Evolutionary conservation across 2,888 invertebrate species (phyloP).

Genomic region (Diabrotica balteata): DNA sequence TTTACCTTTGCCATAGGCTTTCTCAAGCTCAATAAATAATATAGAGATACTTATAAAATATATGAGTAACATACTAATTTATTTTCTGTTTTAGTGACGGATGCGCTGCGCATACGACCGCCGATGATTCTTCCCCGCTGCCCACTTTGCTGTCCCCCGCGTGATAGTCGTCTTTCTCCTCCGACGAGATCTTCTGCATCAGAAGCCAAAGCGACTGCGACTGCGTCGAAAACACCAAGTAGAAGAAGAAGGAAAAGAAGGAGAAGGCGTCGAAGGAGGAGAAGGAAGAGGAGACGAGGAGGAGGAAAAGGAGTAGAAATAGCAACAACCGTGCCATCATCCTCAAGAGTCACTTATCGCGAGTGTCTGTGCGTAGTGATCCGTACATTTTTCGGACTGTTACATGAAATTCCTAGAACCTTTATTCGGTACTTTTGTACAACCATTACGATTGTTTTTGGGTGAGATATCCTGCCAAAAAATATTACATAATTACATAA

Average conservation of each 20-base stretch:
- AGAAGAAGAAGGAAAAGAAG: slow-evolving; percentile 17
- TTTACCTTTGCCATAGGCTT: too few relatives aligned
- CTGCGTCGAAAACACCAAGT: slow-evolving; percentile 30
- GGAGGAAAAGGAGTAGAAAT: slow-evolving; percentile 7
- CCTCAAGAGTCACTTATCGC: slow-evolving; percentile 27
- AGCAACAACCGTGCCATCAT: slow-evolving; percentile 5
- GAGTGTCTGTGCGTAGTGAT: slow-evolving; percentile 60
- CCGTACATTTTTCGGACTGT: slow-evolving; percentile 59
- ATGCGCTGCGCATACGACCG: slow-evolving; percentile 66
- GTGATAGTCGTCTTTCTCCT: slow-evolving; percentile 41
- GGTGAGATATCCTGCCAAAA: slow-evolving; percentile 63
- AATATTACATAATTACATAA: slow-evolving; percentile 54
- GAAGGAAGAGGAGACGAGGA: slow-evolving; percentile 11
- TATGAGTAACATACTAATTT: background rate
- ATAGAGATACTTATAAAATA: too few relatives aligned
- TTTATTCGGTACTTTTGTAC: slow-evolving; percentile 59
- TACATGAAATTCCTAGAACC: slow-evolving; percentile 59
- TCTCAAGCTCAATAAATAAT: too few relatives aligned
- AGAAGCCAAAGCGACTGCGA: slow-evolving; percentile 31
- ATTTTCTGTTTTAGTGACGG: slow-evolving; percentile 63
- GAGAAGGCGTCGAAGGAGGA: slow-evolving; percentile 9
- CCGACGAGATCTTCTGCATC: slow-evolving; percentile 40
- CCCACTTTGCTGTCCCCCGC: slow-evolving; percentile 39
- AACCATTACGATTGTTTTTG: slow-evolving; percentile 60
- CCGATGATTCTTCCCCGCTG: slow-evolving; percentile 53